Base-by-base conservation (phyloP, 2,113 vertebrate species). In the Nothocercus julius region DNA sequence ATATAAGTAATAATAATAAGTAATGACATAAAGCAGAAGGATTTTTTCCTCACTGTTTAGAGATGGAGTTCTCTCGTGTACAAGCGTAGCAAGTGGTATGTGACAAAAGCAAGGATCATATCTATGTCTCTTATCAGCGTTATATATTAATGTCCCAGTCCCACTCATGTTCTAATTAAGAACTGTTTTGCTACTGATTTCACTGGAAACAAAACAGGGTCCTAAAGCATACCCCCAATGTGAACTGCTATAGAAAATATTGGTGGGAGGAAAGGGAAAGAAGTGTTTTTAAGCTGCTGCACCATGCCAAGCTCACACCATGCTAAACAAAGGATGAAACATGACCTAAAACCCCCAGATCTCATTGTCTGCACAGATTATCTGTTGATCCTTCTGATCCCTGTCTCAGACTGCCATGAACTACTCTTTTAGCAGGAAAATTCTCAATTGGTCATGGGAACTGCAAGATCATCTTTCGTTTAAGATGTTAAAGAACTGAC, bases 291-390 rank as follows among this genome's bases (percentile, higher is more conserved):
- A 95, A 67, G 64, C 0, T 0, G 72, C 64, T 49, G 77, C 1
- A 0, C 28, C 82, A 30, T 18, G 53, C 89, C 74, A 74, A 47
- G 28, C 58, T 77, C 92, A 86, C 32, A 49, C 14, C 76, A 34
- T 15, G 47, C 36, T 77, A 85, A 95, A 82, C 27, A 78, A 86
- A 84, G 40, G 11, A n/a, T 79, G 54, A 89, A 95, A 96, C 21
- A 42, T 13, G 63, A 95, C 82, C 82, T 94, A 90, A 88, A 93
- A 78, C 0, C 45, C 70, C 76, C 62, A 95, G 85, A 59, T 27
- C 38, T 86, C 78, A 44, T 19, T 90, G 82, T 89, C 88, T 91
- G 45, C 59, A 34, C 74, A 78, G 92, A 94, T 97, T 94, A 89
- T 83, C 70, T 84, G 54, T 68, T 94, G 90, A 94, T 91, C 42